Base-by-base conservation (phyloP, 1,140 invertebrate species). In the Oryzaephilus surinamensis region DNA sequence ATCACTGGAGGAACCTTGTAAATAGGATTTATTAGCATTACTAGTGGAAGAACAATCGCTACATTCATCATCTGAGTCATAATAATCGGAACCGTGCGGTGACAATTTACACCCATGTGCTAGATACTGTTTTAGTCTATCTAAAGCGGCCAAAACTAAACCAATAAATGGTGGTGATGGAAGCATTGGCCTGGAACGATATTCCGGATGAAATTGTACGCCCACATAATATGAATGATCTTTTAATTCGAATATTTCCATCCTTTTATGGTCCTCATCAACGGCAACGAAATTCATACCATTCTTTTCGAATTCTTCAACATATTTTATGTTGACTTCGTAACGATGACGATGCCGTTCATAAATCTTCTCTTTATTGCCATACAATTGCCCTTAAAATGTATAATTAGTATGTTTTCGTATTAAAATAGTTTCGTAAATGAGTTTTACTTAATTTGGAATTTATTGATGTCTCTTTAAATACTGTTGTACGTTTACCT, bases 191-290 rank as follows among this genome's bases (percentile, higher is more conserved):
- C 94, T 72, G 1, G 90, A 95, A 32, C 97, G 69, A 64, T 98
- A 99, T 62, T 99, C 96, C 0, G 96, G 96, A 66, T 99, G 96
- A 63, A 86, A 99, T 64, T 99, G 97, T 0, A 93, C 92, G 0
- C 84, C 89, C 8, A 97, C 85, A 65, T 87, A 99, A 61, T 88
- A 99, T 1, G 81, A 84, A 68, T 99, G 94, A 45, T 69, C 69
- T 0, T 60, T 64, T 16, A 84, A 64, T 61, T 77, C 77, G 11
- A 79, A 73, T 18, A 84, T 85, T 69, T 94, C 96, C 93, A 97
- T 97, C 31, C 79, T 70, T 29, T 69, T 71, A 38, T 76, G 69
- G 16, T 76, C 74, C 19, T 69, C 66, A 55, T 91, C 87, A 18
- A 71, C 72, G 33, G 72, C 96, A 29, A 97, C 87, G 70, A 99